Conservation (phyloP, 1,140 invertebrate species). For the Triops cancriformis region DNA sequence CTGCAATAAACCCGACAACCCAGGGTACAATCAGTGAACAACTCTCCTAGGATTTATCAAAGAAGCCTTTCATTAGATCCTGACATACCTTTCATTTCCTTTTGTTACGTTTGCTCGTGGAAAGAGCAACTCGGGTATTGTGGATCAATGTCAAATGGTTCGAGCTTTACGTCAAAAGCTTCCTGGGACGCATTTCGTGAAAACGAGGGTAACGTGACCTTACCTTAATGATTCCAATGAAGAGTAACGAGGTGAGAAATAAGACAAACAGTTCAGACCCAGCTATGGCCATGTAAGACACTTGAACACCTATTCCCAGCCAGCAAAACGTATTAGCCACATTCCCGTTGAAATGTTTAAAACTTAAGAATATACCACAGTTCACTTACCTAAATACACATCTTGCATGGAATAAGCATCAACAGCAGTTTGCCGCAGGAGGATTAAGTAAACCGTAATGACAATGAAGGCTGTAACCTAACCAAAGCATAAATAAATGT, state of each 20-base stretch:
- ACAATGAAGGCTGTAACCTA: background rate
- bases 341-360: background rate
- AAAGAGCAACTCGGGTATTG: background rate
- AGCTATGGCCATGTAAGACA: conserved; percentile 62
- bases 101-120: background rate
- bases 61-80: background rate
- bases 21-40: conserved; percentile 57
- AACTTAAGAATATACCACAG: background rate
- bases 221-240: conserved; percentile 61
- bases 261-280: conserved; percentile 63
- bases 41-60: conserved; percentile 51
- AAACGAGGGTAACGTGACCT: conserved; percentile 34
- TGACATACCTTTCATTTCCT: background rate
- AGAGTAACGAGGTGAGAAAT: conserved; percentile 53
- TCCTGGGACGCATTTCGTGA: background rate
- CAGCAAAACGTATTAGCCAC: background rate
- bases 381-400: background rate
- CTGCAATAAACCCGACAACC: conserved; percentile 62
- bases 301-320: conserved; percentile 56
- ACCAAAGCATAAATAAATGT: background rate
- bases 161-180: background rate
- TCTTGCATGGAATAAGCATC: conserved; percentile 7
- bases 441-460: background rate
- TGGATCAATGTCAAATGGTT: background rate
- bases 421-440: background rate